These are phyloP conservation scores for Seira ritae DNA, from an alignment of 2,888 invertebrate genomes.

Conservation along the genomic window DNA sequence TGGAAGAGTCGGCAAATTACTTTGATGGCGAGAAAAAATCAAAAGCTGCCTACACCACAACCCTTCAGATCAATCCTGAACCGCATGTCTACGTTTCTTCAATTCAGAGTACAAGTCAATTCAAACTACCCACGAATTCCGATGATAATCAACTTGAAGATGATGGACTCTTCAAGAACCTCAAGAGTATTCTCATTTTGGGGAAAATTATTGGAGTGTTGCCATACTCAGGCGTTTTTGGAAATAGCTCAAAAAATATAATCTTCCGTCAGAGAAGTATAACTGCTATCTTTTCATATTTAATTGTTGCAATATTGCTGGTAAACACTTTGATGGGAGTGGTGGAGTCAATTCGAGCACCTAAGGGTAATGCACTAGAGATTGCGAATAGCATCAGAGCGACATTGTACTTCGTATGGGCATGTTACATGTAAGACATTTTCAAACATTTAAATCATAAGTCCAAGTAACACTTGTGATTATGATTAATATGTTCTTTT, in stretches of 20 bases:
- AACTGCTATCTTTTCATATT: conserved; percentile 3
- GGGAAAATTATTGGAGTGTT: conserved; percentile 67
- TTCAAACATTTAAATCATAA: too few relatives aligned
- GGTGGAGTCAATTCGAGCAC: conserved; percentile 7
- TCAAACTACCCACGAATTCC: too few relatives aligned
- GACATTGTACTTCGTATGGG: conserved; percentile 38
- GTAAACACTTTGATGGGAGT: conserved; percentile 23
- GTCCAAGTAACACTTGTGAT: too few relatives aligned
- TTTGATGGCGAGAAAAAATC: too few relatives aligned
- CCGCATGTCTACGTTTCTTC: too few relatives aligned
- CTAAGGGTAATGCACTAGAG: conserved; percentile 31
- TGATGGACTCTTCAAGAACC: conserved; percentile 36
- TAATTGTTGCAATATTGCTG: conserved; percentile 18
- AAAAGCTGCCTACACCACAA: too few relatives aligned
- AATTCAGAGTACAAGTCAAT: too few relatives aligned
- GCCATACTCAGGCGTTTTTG: conserved; percentile 65
- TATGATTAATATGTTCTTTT: too few relatives aligned
- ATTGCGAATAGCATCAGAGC: conserved; percentile 31
- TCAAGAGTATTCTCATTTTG: conserved; percentile 60
- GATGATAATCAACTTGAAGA: conserved; percentile 1
- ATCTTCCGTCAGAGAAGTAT: conserved; percentile 26
- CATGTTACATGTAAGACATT: conserved; percentile 33
- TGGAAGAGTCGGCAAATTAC: too few relatives aligned
- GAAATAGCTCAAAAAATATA: conserved; percentile 30
- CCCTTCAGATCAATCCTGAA: too few relatives aligned